Percentiles rank a stretch among this genome's conserved stretches.
phyloP scores from a whole-genome alignment of 2,113 vertebrate genomes.

The Chionodraco myersi region DNA sequence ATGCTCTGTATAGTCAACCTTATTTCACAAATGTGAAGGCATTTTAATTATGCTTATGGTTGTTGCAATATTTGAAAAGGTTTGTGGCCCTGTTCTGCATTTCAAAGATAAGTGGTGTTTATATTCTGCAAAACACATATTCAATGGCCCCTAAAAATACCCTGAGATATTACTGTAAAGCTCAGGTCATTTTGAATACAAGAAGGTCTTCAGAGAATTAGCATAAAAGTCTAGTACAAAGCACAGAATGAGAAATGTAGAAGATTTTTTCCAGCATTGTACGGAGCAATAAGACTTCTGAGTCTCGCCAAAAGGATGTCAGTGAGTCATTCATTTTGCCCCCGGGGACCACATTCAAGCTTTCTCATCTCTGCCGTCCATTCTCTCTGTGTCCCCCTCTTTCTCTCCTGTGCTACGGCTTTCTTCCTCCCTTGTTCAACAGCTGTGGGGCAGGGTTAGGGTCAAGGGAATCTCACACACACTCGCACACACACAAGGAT shows the following conservation, averaged over 20 bases:
- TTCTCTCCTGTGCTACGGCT: slow-evolving; percentile 43
- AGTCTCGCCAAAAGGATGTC: slow-evolving; percentile 60
- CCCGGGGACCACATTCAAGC: slow-evolving; percentile 61
- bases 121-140: slow-evolving; percentile 15
- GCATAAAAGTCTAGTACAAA: slow-evolving; percentile 44
- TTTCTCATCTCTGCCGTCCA: slow-evolving; percentile 61
- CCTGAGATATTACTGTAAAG: slow-evolving; percentile 34
- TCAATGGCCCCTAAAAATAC: slow-evolving; percentile 37
- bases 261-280: slow-evolving; percentile 56
- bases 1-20: slow-evolving; percentile 2
- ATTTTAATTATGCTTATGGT: background rate
- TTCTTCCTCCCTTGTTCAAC: slow-evolving; percentile 68
- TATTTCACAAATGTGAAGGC: slow-evolving; percentile 17
- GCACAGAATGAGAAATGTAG: slow-evolving; percentile 50
- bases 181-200: slow-evolving; percentile 42
- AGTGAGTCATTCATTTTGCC: slow-evolving; percentile 71
- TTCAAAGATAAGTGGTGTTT: slow-evolving; percentile 35
- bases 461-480: slow-evolving; percentile 70
- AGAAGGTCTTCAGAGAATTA: slow-evolving; percentile 33
- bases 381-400: slow-evolving; percentile 50
- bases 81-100: slow-evolving; percentile 16
- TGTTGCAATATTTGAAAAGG: background rate
- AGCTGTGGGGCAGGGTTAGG: slow-evolving; percentile 75
- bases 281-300: slow-evolving; percentile 37
- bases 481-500: slow-evolving; percentile 48